Percentiles rank a stretch among this genome's conserved stretches.
Evolutionary conservation across 92 coral and sea anemone species (phyloP).

Genomic region (Epizoanthus illoricatus): DNA sequence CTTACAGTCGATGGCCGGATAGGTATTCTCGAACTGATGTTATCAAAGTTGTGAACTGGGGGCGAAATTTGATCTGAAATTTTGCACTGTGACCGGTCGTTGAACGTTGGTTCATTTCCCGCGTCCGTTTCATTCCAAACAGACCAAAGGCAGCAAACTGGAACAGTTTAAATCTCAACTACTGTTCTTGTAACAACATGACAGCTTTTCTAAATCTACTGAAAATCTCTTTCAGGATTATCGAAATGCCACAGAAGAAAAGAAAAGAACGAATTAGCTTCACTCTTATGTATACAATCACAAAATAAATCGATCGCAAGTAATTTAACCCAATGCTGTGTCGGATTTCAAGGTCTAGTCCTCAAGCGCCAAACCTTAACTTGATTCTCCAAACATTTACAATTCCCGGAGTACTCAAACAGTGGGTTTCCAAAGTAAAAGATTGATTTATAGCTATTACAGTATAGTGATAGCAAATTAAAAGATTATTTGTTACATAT

Average conservation of each 20-base stretch:
- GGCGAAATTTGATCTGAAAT: constrained; percentile 18
- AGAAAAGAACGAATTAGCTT: constrained; percentile 9
- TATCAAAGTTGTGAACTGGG: constrained; percentile 4
- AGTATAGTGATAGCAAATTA: not conserved
- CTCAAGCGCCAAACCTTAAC: not conserved
- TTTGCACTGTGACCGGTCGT: not conserved
- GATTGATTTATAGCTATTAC: not conserved
- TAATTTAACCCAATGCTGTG: constrained; percentile 5
- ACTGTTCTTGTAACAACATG: not conserved
- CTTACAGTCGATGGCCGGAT: no score
- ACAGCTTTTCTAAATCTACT: not conserved
- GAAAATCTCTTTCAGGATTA: constrained; percentile 1
- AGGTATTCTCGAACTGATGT: no score
- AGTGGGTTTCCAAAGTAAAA: not conserved
- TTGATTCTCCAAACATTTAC: not conserved
- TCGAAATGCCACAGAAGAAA: constrained; percentile 5
- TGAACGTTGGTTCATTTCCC: not conserved
- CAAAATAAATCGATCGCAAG: not conserved
- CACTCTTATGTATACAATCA: not conserved
- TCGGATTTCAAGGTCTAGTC: constrained; percentile 31
- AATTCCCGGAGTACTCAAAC: not conserved
- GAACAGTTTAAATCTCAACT: not conserved
- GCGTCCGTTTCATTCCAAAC: constrained; percentile 31
- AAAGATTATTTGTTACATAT: not conserved
- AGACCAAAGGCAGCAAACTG: not conserved